These are phyloP conservation scores for Oryzias javanicus DNA, from an alignment of 2,113 vertebrate species.

Conservation along the genomic window DNA sequence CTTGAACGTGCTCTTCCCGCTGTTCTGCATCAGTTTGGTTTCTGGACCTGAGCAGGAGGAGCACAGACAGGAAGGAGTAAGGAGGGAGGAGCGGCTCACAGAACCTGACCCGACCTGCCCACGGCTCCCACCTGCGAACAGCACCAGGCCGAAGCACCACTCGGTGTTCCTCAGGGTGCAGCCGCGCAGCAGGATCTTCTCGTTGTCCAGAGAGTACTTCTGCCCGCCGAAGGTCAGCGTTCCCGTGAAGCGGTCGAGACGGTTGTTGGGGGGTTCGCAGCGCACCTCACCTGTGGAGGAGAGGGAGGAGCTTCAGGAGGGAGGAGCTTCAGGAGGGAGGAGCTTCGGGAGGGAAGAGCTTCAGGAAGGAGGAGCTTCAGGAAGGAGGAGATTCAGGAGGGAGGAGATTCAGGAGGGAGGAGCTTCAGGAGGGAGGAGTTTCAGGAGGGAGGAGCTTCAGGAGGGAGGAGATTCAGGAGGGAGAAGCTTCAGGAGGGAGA, in stretches of 20 bases:
- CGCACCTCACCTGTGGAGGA: conserved; percentile 81
- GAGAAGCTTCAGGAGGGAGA: neutral
- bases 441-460: neutral
- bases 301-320: neutral
- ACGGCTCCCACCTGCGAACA: conserved; percentile 84
- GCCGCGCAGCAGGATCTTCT: conserved; percentile 89
- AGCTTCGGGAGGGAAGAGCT: neutral
- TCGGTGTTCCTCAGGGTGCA: conserved; percentile 93
- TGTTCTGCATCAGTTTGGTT: conserved; percentile 96
- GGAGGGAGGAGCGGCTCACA: neutral
- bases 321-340: neutral
- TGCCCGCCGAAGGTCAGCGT: conserved; percentile 78
- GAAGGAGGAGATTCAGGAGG: neutral
- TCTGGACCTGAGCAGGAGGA: conserved; percentile 81
- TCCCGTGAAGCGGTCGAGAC: conserved; percentile 87
- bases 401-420: neutral
- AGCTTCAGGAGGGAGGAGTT: neutral
- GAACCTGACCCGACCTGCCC: neutral
- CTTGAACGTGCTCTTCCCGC: conserved; percentile 88
- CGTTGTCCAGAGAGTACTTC: conserved; percentile 85
- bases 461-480: neutral
- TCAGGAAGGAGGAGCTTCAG: too few relatives aligned
- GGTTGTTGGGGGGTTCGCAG: conserved; percentile 93
- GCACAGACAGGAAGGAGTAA: neutral
- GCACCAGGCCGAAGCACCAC: conserved; percentile 93